Conservation (phyloP, 2,113 vertebrate genomes). For the Hippolais icterina region DNA sequence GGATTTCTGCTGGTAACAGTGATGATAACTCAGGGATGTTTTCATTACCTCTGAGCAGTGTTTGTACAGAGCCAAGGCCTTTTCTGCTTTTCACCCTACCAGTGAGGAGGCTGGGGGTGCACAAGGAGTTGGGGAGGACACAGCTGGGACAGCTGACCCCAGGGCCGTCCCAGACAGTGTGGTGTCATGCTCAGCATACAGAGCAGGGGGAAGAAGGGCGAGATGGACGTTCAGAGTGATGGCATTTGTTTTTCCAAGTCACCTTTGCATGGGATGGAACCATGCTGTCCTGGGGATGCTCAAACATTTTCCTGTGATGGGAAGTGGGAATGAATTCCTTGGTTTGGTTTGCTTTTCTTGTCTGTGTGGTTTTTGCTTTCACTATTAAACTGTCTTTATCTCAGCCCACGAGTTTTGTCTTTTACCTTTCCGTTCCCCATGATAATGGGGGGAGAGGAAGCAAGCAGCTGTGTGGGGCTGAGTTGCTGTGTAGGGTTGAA, state of each 20-base stretch:
- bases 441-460: neutral
- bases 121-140: neutral
- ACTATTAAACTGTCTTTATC: neutral
- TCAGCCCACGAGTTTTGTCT: neutral
- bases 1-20: neutral
- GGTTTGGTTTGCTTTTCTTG: neutral
- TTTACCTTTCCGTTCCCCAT: neutral
- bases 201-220: neutral
- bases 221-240: neutral
- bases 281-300: neutral
- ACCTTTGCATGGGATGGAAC: rapidly evolving
- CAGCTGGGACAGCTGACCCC: rapidly evolving
- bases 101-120: neutral
- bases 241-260: neutral
- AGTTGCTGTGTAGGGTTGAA: neutral
- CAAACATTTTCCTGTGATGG: rapidly evolving
- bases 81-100: neutral
- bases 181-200: neutral
- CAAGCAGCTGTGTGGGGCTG: neutral
- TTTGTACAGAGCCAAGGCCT: neutral
- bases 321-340: neutral
- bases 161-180: rapidly evolving
- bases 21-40: neutral
- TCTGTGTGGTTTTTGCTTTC: neutral
- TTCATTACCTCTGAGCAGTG: neutral